phyloP scores from a whole-genome alignment of 2,113 vertebrate genomes.

The Heterochromis multidens region DNA sequence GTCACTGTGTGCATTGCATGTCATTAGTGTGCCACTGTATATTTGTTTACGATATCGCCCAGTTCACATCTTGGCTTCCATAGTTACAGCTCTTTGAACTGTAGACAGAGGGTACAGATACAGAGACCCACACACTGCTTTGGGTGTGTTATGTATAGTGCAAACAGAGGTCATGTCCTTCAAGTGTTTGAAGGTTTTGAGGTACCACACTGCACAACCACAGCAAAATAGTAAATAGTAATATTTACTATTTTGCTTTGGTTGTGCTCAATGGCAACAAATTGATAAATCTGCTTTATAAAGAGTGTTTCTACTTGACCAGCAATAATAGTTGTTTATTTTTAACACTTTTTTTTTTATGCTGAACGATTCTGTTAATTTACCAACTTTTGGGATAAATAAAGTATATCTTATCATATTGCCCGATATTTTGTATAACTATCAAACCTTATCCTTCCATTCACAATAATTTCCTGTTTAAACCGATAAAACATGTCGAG shows the following conservation, averaged over 20 bases:
- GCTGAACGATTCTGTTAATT: background rate
- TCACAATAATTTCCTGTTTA: background rate
- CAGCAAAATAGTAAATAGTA: too few species aligned
- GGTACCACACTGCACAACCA: too few species aligned
- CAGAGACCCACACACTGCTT: background rate
- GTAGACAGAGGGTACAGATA: background rate
- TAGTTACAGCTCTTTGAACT: constrained; percentile 25
- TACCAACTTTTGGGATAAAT: background rate
- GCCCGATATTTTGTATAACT: background rate
- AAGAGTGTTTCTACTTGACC: too few species aligned
- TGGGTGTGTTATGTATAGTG: background rate
- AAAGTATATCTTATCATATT: background rate
- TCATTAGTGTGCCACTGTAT: background rate
- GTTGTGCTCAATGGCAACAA: too few species aligned
- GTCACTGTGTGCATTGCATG: constrained; percentile 13
- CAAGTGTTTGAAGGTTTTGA: background rate
- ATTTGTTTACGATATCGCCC: constrained; percentile 21
- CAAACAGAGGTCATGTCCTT: background rate
- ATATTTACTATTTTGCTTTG: too few species aligned
- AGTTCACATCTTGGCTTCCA: constrained; percentile 5
- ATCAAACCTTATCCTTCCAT: background rate
- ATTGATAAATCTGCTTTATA: background rate
- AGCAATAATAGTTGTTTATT: too few species aligned
- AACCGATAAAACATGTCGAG: background rate
- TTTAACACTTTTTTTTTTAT: background rate